Percentiles rank a stretch among this genome's conserved stretches.
Evolutionary conservation across 2,888 invertebrate genomes (phyloP).

Genomic region (Eulithis testata): DNA sequence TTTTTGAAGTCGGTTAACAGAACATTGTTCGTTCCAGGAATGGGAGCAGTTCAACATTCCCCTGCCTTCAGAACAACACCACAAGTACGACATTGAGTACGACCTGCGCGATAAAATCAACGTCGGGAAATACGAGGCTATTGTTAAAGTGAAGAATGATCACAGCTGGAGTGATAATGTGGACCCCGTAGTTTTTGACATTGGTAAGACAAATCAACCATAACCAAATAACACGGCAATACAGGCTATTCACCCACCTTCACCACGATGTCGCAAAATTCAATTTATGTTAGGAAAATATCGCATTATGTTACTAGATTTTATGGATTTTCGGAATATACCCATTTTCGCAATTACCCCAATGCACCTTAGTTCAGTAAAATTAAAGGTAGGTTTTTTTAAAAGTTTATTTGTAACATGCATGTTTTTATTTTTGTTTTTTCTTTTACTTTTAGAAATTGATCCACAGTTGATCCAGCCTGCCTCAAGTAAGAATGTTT

Average conservation of each 20-base stretch:
- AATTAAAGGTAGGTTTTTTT: not conserved
- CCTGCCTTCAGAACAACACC: slow-evolving; percentile 47
- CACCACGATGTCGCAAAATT: too few species aligned
- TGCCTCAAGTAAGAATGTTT: slow-evolving; percentile 67
- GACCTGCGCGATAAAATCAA: slow-evolving; percentile 52
- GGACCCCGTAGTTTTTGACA: slow-evolving; percentile 54
- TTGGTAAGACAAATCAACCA: slow-evolving; percentile 61
- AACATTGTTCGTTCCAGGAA: slow-evolving; percentile 45
- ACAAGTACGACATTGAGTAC: slow-evolving; percentile 58
- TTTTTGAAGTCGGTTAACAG: too few species aligned
- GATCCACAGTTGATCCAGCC: slow-evolving; percentile 66
- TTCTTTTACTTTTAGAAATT: slow-evolving; percentile 63
- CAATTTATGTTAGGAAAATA: too few species aligned
- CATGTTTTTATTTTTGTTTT: slow-evolving; percentile 62
- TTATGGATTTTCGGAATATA: too few species aligned
- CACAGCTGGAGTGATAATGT: slow-evolving; percentile 63
- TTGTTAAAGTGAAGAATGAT: slow-evolving; percentile 64
- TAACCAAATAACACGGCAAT: too few species aligned
- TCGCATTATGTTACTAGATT: too few species aligned
- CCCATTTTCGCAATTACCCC: too few species aligned
- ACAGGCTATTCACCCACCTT: too few species aligned
- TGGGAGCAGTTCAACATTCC: slow-evolving; percentile 56
- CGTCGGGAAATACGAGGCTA: slow-evolving; percentile 63
- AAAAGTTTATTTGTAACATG: slow-evolving; percentile 30
- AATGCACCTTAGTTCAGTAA: too few species aligned